Evolutionary conservation across 2,888 invertebrate genomes (phyloP).

Genomic region (Synergus japonicus): DNA sequence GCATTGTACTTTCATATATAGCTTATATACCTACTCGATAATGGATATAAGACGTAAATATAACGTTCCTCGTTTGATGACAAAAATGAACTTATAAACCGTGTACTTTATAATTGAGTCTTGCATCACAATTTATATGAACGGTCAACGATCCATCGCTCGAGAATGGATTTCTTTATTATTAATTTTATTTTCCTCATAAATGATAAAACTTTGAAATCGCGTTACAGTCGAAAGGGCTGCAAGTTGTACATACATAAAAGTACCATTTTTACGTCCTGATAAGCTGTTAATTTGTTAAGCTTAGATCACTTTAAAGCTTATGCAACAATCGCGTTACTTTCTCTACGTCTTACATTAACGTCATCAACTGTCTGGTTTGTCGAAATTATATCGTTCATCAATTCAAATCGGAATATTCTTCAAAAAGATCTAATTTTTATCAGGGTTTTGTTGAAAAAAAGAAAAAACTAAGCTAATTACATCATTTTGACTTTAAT

Average conservation of each 20-base stretch:
- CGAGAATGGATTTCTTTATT: not conserved
- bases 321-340: conserved; percentile 60
- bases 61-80: not conserved
- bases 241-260: not conserved
- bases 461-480: too few relatives aligned
- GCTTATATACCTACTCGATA: conserved; percentile 1
- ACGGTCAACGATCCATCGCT: not conserved
- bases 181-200: not conserved
- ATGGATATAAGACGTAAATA: conserved; percentile 11
- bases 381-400: conserved; percentile 34
- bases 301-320: conserved; percentile 63
- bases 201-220: conserved; percentile 13
- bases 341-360: conserved; percentile 65
- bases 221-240: not conserved
- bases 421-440: too few relatives aligned
- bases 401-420: not conserved
- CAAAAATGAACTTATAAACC: conserved; percentile 3
- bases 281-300: conserved; percentile 65
- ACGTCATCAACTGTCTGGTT: conserved; percentile 54
- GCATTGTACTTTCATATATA: conserved; percentile 9
- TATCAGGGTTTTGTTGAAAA: too few relatives aligned
- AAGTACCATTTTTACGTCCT: conserved; percentile 46
- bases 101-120: not conserved
- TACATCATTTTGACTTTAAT: too few relatives aligned
- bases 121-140: not conserved